Percentiles rank a stretch among this genome's conserved stretches.
phyloP scores from a whole-genome alignment of 2,797 vertebrate species.

The Aselliscus stoliczkanus region DNA sequence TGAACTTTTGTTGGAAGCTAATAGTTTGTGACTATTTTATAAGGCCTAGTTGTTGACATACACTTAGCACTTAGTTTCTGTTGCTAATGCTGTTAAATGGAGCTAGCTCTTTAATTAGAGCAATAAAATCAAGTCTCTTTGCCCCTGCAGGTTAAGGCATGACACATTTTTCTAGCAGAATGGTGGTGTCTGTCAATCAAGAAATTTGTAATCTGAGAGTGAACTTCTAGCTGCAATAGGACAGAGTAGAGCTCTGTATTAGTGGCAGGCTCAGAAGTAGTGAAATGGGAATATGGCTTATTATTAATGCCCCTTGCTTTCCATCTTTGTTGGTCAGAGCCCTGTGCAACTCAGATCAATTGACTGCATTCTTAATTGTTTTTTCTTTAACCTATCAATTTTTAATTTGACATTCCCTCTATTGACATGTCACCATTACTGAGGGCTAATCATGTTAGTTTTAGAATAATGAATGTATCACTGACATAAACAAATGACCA shows the following conservation, averaged over 20 bases:
- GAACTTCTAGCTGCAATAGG: background rate
- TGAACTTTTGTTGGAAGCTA: background rate
- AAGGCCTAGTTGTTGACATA: background rate
- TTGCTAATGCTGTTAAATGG: constrained; percentile 32
- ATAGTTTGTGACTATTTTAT: background rate
- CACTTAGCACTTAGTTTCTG: background rate
- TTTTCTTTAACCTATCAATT: constrained; percentile 2
- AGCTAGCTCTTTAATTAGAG: constrained; percentile 31
- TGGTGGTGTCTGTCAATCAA: background rate
- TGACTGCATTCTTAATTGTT: background rate
- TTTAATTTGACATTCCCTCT: background rate
- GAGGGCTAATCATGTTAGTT: constrained; percentile 39
- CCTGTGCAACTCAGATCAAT: constrained; percentile 28
- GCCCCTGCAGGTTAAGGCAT: background rate
- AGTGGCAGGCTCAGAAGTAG: background rate
- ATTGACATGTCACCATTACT: constrained; percentile 38
- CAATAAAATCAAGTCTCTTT: constrained; percentile 56
- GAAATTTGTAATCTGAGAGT: background rate
- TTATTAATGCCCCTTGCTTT: background rate
- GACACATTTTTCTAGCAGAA: background rate
- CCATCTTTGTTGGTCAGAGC: background rate
- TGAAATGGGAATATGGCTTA: background rate
- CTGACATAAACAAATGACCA: constrained; percentile 46
- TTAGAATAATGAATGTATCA: constrained; percentile 44
- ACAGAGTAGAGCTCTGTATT: background rate